Evolutionary conservation across 2,888 invertebrate genomes (phyloP), one percentile per base, ranked within the genome.

Genomic region (Stramonita haemastoma): DNA sequence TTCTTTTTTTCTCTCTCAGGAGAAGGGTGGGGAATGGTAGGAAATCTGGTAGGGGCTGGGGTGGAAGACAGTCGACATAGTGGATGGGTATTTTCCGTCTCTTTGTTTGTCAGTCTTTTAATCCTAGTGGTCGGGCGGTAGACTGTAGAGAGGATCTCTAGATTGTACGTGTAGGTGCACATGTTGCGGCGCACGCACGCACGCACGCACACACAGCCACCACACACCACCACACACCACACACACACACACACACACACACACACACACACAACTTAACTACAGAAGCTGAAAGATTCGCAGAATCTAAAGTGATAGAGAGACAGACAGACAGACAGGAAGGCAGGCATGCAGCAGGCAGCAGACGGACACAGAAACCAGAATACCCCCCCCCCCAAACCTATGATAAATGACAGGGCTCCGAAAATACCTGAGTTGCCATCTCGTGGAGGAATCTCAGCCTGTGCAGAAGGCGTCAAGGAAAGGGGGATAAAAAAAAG

Each of bases 241-340:
- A 46, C 46, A 46, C 29, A 73, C 73, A 73, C 73, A 73, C 73
- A 73, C 73, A 73, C 22, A 73, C 70, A 73, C n/a, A 73, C 73
- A 29, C 73, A 73, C 73, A 73, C 73, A n/a, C 73, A 73, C 73
- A 8, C 4, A n/a, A n/a, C 73, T n/a, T n/a, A 73, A 5, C 26
- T n/a, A n/a, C 73, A 73, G 8, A 73, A 0, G n/a, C n/a, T 26
- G n/a, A 73, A 11, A n/a, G 73, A n/a, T 22, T 0, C 0, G 73
- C 22, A 11, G n/a, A n/a, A 73, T 11, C 22, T 1, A n/a, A 11
- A 73, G n/a, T n/a, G 6, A 70, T 5, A 70, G 70, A n/a, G 1
- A 70, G n/a, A 17, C n/a, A 22, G 73, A n/a, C 6, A 22, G 4
- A 73, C 11, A 0, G n/a, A 5, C 11, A 11, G n/a, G n/a, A 8